Evolutionary conservation across 2,797 vertebrate species (phyloP).

Genomic region (Tenualosa thibaudeaui): DNA sequence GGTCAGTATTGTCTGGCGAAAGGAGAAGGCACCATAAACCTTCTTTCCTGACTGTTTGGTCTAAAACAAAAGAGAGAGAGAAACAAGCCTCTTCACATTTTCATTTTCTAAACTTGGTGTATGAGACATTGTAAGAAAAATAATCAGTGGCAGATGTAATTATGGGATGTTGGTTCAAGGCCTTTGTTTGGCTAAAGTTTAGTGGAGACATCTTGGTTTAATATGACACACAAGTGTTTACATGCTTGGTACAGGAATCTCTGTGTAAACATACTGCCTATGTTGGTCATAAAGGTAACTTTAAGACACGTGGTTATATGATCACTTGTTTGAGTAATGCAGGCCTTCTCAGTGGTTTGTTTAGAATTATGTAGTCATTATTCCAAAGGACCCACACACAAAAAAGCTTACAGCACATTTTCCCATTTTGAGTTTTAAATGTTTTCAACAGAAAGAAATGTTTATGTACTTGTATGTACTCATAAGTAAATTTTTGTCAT

Average conservation of each 20-base stretch:
- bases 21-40: constrained; percentile 68
- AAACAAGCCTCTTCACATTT: constrained; percentile 50
- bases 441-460: constrained; percentile 50
- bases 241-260: not conserved
- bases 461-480: constrained; percentile 61
- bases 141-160: not conserved
- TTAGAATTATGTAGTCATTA: constrained; percentile 44
- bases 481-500: constrained; percentile 69
- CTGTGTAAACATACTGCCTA: not conserved
- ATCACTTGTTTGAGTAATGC: constrained; percentile 41
- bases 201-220: constrained; percentile 1
- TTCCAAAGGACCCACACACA: constrained; percentile 8
- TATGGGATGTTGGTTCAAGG: not conserved
- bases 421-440: constrained; percentile 4
- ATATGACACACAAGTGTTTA: not conserved
- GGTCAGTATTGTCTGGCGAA: constrained; percentile 67
- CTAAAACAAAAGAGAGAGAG: constrained; percentile 47
- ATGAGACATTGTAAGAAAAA: not conserved
- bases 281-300: not conserved
- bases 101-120: constrained; percentile 34
- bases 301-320: constrained; percentile 35
- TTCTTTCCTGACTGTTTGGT: constrained; percentile 66
- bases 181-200: not conserved
- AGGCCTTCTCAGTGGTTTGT: constrained; percentile 43
- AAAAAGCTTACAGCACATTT: constrained; percentile 27